A percentile compares a stretch with the other conserved stretches of the same genome.
phyloP scores from a whole-genome alignment of 2,113 vertebrate species.

The Marmota monax region DNA sequence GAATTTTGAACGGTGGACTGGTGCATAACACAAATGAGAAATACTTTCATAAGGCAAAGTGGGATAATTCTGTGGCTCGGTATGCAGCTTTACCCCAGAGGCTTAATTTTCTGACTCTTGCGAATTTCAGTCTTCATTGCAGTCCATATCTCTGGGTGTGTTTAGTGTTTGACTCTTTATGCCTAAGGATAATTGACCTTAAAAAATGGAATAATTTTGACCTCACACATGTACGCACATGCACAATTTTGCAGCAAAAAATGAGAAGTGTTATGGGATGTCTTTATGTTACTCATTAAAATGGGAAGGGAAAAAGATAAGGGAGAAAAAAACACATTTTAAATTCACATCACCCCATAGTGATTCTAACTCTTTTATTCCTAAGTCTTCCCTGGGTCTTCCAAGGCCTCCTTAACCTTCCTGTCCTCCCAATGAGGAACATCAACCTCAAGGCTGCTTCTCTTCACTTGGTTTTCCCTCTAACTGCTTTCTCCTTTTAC shows the following conservation, averaged over 20 bases:
- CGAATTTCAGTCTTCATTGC: constrained; percentile 46
- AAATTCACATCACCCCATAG: constrained; percentile 36
- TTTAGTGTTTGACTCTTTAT: constrained; percentile 51
- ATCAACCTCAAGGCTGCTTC: not conserved
- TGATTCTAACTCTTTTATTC: not conserved
- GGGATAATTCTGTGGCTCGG: not conserved
- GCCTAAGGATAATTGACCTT: constrained; percentile 48
- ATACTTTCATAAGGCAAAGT: constrained; percentile 10
- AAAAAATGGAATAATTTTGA: constrained; percentile 61
- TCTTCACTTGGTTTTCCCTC: not conserved
- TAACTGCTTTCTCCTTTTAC: not conserved
- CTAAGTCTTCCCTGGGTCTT: not conserved
- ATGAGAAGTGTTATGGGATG: not conserved
- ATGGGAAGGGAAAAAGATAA: constrained; percentile 39
- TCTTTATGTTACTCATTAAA: not conserved
- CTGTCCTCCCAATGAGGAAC: not conserved
- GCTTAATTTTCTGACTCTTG: constrained; percentile 56
- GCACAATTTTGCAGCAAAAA: constrained; percentile 34
- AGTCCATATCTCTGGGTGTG: not conserved
- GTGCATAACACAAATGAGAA: not conserved
- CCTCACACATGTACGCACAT: not conserved
- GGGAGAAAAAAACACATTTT: not conserved
- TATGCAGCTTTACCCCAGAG: constrained; percentile 49
- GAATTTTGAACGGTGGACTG: constrained; percentile 35
- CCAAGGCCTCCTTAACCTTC: not conserved